Evolutionary conservation across 2,888 invertebrate genomes (phyloP).

Genomic region (Horisme vitalbata): DNA sequence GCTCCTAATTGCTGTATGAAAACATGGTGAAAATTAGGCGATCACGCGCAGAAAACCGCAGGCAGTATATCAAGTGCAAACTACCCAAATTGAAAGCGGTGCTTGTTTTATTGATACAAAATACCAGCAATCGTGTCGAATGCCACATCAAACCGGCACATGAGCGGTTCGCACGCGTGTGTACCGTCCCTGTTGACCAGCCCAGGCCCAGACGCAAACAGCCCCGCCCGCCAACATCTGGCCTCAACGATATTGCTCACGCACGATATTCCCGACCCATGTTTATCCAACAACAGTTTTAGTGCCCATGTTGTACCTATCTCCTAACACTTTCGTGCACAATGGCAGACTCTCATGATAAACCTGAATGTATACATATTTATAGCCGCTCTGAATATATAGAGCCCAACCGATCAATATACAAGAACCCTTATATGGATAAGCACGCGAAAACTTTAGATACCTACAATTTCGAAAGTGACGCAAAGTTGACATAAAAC

Average conservation of each 20-base stretch:
- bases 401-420: background rate
- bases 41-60: conserved; percentile 24
- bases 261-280: conserved; percentile 57
- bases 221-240: conserved; percentile 56
- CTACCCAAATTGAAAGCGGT: conserved; percentile 38
- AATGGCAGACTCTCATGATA: conserved; percentile 9
- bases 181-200: conserved; percentile 64
- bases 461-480: conserved; percentile 32
- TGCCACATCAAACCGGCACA: conserved; percentile 42
- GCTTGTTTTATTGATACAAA: conserved; percentile 48
- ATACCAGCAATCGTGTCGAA: conserved; percentile 46
- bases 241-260: conserved; percentile 62
- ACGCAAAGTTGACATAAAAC: conserved; percentile 55
- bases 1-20: conserved; percentile 23
- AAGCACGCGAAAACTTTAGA: too few species aligned
- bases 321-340: conserved; percentile 41
- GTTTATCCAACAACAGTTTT: conserved; percentile 54
- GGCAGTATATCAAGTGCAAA: conserved; percentile 25
- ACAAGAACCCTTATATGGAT: background rate
- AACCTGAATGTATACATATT: conserved; percentile 9
- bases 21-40: conserved; percentile 25
- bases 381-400: conserved; percentile 3
- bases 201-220: conserved; percentile 55
- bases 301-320: conserved; percentile 48
- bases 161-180: conserved; percentile 64